Evolutionary conservation across 1,140 invertebrate genomes (phyloP).

Genomic region (Caerostris darwini): DNA sequence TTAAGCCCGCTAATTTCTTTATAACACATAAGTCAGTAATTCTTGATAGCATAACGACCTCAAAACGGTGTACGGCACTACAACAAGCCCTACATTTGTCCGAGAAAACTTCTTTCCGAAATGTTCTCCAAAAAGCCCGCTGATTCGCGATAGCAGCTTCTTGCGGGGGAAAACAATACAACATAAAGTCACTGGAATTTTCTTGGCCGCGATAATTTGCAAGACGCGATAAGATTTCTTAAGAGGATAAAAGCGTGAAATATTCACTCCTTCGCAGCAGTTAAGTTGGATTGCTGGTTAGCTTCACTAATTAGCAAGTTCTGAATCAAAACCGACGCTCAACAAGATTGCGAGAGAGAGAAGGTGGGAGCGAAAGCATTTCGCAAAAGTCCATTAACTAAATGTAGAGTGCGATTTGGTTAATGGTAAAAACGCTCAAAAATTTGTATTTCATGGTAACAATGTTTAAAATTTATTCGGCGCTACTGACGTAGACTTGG

Average conservation of each 20-base stretch:
- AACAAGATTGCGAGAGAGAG: not conserved
- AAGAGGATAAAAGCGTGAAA: conserved; percentile 8
- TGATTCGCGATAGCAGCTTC: conserved; percentile 6
- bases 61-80: not conserved
- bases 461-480: too few relatives aligned
- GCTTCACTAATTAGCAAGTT: not conserved
- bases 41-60: conserved; percentile 12
- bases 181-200: not conserved
- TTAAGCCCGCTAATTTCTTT: not conserved
- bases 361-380: not conserved
- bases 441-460: too few relatives aligned
- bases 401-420: too few relatives aligned
- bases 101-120: not conserved
- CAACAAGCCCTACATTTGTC: not conserved
- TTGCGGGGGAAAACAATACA: not conserved
- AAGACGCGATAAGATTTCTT: not conserved
- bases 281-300: not conserved
- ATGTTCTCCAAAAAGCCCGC: not conserved
- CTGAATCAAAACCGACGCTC: not conserved
- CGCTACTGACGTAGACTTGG: too few relatives aligned
- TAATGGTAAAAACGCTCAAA: too few relatives aligned
- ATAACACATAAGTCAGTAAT: too few relatives aligned
- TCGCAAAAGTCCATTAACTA: not conserved
- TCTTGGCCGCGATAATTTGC: not conserved
- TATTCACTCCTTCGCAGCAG: not conserved